These are phyloP conservation scores for Epizoanthus illoricatus DNA, from an alignment of 92 coral and sea anemone genomes.

Conservation along the genomic window DNA sequence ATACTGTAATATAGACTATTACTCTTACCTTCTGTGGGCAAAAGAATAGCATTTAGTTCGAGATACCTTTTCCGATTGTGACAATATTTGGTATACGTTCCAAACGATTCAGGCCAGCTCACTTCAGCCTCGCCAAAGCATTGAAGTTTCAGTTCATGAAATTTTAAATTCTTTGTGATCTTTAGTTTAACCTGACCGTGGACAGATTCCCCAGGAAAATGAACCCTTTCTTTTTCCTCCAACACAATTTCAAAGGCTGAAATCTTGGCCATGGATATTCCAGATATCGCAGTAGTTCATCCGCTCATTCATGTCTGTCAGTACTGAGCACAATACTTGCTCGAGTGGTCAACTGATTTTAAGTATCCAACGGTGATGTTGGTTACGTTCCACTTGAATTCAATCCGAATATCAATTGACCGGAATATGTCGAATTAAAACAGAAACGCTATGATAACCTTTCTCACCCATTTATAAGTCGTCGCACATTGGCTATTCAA, in stretches of 20 bases:
- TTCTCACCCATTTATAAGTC: background rate
- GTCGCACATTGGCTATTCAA: background rate
- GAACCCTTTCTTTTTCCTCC: conserved; percentile 52
- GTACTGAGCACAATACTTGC: too few relatives aligned
- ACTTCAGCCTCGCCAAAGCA: conserved; percentile 78
- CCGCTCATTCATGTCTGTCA: too few relatives aligned
- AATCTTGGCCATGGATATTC: conserved; percentile 11
- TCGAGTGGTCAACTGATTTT: too few relatives aligned
- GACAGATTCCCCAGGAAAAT: conserved; percentile 66
- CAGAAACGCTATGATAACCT: background rate
- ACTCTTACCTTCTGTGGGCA: conserved; percentile 46
- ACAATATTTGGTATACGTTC: conserved; percentile 67
- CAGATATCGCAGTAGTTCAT: background rate
- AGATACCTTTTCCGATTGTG: conserved; percentile 56
- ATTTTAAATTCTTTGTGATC: conserved; percentile 37
- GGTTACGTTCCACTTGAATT: too few relatives aligned
- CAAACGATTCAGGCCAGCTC: conserved; percentile 69
- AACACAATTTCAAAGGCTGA: conserved; percentile 50
- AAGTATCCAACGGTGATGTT: too few relatives aligned
- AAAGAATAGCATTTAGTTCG: conserved; percentile 47
- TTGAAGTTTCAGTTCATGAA: conserved; percentile 59
- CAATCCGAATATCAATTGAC: background rate
- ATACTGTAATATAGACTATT: too few relatives aligned
- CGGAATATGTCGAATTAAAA: conserved; percentile 3
- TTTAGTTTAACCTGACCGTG: conserved; percentile 57